Evolutionary conservation across 92 coral and sea anemone genomes (phyloP).

Genomic region (Bergia sp.): DNA sequence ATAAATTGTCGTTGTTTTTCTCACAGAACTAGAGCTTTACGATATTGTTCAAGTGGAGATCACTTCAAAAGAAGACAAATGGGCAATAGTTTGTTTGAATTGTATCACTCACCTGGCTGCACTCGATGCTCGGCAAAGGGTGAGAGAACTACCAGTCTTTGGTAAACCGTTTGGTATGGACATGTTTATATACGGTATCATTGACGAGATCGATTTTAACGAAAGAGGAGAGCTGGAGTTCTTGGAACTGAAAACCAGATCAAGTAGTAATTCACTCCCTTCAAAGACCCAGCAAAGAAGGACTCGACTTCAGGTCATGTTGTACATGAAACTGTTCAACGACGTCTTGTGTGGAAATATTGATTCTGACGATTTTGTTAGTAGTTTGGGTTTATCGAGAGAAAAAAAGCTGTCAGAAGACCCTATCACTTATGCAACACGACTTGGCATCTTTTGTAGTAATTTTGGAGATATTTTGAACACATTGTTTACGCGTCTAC

Average conservation of each 20-base stretch:
- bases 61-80: conserved; percentile 66
- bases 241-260: conserved; percentile 66
- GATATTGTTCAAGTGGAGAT: conserved; percentile 58
- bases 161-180: conserved; percentile 68
- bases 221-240: conserved; percentile 57
- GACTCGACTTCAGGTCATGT: conserved; percentile 57
- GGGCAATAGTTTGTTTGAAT: conserved; percentile 64
- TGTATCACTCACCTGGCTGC: conserved; percentile 64
- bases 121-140: conserved; percentile 60
- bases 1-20: neutral
- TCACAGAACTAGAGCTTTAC: conserved; percentile 60
- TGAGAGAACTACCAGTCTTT: conserved; percentile 67
- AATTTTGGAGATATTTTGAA: conserved; percentile 53
- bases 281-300: conserved; percentile 59
- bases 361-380: conserved; percentile 18
- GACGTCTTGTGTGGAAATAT: conserved; percentile 57
- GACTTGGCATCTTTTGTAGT: conserved; percentile 40
- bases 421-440: conserved; percentile 52
- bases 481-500: conserved; percentile 45
- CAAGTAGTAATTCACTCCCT: conserved; percentile 45
- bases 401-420: conserved; percentile 52
- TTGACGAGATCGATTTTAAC: conserved; percentile 63
- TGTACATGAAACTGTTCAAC: conserved; percentile 62
- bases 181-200: conserved; percentile 64
- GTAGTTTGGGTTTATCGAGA: conserved; percentile 45